phyloP scores from a whole-genome alignment of 2,888 invertebrate species.

The Dicyrtomina minuta region DNA sequence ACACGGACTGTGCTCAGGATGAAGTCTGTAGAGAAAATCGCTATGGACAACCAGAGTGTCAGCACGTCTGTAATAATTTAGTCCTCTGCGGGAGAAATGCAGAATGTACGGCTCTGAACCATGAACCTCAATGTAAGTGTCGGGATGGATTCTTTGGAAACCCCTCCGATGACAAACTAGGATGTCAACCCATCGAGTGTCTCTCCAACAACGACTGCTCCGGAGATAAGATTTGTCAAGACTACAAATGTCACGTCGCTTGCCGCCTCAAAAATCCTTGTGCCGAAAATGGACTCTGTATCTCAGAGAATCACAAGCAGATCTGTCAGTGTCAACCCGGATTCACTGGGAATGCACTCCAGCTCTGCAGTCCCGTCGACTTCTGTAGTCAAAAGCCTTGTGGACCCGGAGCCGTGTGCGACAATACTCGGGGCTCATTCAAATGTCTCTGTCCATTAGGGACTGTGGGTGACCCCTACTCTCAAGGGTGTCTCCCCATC shows the following conservation, averaged over 20 bases:
- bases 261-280: constrained; percentile 81
- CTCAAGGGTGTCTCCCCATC: constrained; percentile 72
- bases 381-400: constrained; percentile 78
- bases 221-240: constrained; percentile 79
- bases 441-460: constrained; percentile 77
- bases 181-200: constrained; percentile 80
- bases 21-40: constrained; percentile 72
- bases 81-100: constrained; percentile 75
- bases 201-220: constrained; percentile 70
- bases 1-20: constrained; percentile 71
- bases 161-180: constrained; percentile 70
- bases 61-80: constrained; percentile 70
- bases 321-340: constrained; percentile 83
- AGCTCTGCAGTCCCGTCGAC: constrained; percentile 72
- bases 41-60: constrained; percentile 73
- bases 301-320: constrained; percentile 77
- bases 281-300: constrained; percentile 80
- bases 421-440: constrained; percentile 73
- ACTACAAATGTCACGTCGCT: constrained; percentile 80
- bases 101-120: constrained; percentile 71
- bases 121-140: constrained; percentile 75
- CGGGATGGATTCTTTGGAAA: constrained; percentile 75
- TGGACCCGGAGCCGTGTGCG: constrained; percentile 76
- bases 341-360: constrained; percentile 73
- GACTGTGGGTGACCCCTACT: constrained; percentile 81